Conservation (phyloP, 2,113 vertebrate genomes). For the Steatornis caripensis region DNA sequence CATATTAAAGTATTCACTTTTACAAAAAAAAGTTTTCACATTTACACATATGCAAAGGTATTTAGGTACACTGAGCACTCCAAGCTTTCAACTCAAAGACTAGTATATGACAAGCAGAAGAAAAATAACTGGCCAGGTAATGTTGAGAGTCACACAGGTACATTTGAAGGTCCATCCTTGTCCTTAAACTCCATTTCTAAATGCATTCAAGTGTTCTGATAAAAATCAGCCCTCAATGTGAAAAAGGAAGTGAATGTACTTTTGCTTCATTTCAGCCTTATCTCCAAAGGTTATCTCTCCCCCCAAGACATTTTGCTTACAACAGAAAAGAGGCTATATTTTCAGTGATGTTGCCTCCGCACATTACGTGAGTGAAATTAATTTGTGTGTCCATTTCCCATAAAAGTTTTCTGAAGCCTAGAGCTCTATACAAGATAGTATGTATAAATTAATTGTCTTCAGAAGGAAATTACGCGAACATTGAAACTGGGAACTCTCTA, state of each 20-base stretch:
- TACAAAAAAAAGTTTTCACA: background rate
- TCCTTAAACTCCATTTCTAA: slow-evolving; percentile 49
- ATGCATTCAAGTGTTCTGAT: slow-evolving; percentile 59
- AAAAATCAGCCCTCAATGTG: slow-evolving; percentile 65
- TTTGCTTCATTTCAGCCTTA: slow-evolving; percentile 64
- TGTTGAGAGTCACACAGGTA: background rate
- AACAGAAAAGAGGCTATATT: slow-evolving; percentile 18
- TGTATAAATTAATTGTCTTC: background rate
- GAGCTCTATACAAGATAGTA: background rate
- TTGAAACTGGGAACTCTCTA: background rate
- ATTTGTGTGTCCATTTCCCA: slow-evolving; percentile 12
- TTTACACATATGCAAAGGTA: background rate
- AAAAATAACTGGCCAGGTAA: slow-evolving; percentile 12
- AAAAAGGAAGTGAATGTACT: slow-evolving; percentile 56
- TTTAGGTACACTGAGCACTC: background rate
- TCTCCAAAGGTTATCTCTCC: slow-evolving; percentile 67
- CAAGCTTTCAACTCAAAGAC: background rate
- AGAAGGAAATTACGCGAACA: background rate
- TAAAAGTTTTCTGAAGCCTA: background rate
- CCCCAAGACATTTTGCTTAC: slow-evolving; percentile 43
- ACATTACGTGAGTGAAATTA: slow-evolving; percentile 44
- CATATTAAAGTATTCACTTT: background rate
- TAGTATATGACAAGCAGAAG: background rate
- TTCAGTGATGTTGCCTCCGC: slow-evolving; percentile 35
- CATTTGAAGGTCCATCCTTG: slow-evolving; percentile 9